A percentile compares a stretch with the other conserved stretches of the same genome.
These are phyloP conservation scores for Myotis brandtii DNA, from an alignment of 2,113 vertebrate genomes.

Conservation along the genomic window DNA sequence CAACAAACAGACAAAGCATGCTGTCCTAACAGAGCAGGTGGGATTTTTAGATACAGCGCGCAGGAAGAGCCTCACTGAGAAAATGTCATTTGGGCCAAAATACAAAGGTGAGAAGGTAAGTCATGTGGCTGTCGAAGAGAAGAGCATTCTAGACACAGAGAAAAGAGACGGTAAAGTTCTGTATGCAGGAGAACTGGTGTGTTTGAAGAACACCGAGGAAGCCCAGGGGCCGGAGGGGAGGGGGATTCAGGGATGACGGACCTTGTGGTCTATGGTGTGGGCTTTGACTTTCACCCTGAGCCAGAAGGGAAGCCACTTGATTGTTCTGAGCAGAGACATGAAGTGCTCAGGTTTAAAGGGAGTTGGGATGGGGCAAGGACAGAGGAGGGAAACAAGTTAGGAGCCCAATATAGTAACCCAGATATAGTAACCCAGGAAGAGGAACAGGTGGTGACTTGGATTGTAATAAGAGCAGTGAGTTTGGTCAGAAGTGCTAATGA, in stretches of 20 bases:
- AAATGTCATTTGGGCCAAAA: neutral
- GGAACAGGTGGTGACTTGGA: neutral
- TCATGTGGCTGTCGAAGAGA: neutral
- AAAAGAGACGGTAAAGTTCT: neutral
- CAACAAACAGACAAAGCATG: neutral
- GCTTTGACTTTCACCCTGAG: fast-evolving
- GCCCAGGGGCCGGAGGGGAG: neutral
- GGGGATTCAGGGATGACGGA: neutral
- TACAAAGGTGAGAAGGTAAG: neutral
- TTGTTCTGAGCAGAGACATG: neutral
- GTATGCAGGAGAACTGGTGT: neutral
- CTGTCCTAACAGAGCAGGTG: neutral
- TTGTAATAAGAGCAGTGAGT: neutral
- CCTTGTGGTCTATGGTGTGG: no score
- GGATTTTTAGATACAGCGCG: neutral
- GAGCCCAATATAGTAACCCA: neutral
- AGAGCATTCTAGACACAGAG: neutral
- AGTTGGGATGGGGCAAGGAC: neutral
- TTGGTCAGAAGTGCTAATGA: neutral
- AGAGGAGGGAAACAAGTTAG: neutral
- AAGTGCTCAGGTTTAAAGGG: neutral
- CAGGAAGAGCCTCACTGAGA: neutral
- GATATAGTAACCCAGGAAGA: neutral
- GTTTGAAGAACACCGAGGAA: neutral
- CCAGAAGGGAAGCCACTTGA: neutral